Base-by-base conservation (phyloP, 2,888 invertebrate species). In the Drosophila peninsularis region DNA sequence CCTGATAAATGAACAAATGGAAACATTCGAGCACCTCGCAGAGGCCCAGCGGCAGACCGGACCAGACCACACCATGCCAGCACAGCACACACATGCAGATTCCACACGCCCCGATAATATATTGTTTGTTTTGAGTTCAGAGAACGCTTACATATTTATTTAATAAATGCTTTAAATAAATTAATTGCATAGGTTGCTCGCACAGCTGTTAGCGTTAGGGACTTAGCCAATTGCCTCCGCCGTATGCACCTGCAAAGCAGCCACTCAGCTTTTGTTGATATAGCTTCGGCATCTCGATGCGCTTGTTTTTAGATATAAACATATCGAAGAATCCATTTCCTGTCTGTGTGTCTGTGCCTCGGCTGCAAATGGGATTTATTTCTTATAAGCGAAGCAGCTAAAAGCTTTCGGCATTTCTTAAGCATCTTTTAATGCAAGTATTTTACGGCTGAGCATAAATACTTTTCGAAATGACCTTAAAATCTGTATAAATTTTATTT, bases 1-100 rank as follows among this genome's bases (percentile, higher is more conserved):
- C 88, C 86, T 86, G 86, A 86, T 86, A 86, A 88, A 75, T 32
- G 61, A 54, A 62, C 39, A 69, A 63, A 66, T 76, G 64, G 54
- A 80, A 78, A 72, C 73, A 60, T 45, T 63, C 61, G n/a, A 64
- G 60, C 58, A 71, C 57, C 24, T 57, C 37, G 36, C 42, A 32
- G 39, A 42, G 27, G 17, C 19, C 34, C 45, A 50, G 39, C 34
- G 27, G 45, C 34, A 27, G 34, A 42, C 47, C 44, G 34, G 24
- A 24, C 37, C 58, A 44, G 24, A 24, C 37, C 58, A 44, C 27
- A 44, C 17, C 30, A 21, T 41, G 49, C 30, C 58, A 24, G 36
- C 19, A 13, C 19, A n/a, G n/a, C n/a, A 47, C 42, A 37, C 32
- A 65, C 54, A 32, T 54, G 44, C 11, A 11, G n/a, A 39, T 37